These are phyloP conservation scores for Rafetus swinhoei DNA, from an alignment of 2,113 vertebrate genomes.

Conservation along the genomic window DNA sequence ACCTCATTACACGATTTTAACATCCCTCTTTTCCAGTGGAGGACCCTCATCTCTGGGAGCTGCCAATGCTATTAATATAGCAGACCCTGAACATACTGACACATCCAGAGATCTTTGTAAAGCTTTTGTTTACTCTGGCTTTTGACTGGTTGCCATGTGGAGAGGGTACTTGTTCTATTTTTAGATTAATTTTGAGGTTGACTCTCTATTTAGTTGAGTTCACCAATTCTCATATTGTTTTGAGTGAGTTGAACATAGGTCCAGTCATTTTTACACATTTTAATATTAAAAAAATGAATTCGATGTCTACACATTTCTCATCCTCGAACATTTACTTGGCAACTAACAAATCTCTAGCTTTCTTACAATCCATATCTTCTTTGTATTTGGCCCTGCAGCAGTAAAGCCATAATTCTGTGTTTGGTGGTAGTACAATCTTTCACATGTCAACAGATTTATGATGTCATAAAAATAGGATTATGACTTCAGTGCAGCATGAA, in stretches of 20 bases:
- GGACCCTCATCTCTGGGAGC: background rate
- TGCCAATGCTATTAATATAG: accelerated
- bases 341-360: slow-evolving; percentile 46
- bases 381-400: slow-evolving; percentile 43
- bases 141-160: background rate
- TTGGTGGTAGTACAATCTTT: slow-evolving; percentile 69
- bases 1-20: too few species aligned
- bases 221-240: slow-evolving; percentile 15
- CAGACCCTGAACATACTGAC: background rate
- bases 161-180: background rate
- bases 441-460: slow-evolving; percentile 71
- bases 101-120: background rate
- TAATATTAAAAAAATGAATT: background rate
- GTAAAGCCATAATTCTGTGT: slow-evolving; percentile 57
- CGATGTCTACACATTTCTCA: background rate
- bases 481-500: slow-evolving; percentile 48
- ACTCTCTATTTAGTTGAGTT: background rate
- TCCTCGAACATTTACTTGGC: slow-evolving; percentile 16
- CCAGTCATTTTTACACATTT: background rate
- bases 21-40: background rate
- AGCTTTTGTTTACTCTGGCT: slow-evolving; percentile 10
- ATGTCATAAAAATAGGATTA: slow-evolving; percentile 64
- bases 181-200: background rate
- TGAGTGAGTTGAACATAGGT: background rate
- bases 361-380: slow-evolving; percentile 19